A percentile compares a stretch with the other conserved stretches of the same genome.
These are phyloP conservation scores for Hystrix brachyura DNA, from an alignment of 2,113 vertebrate species.

Conservation along the genomic window DNA sequence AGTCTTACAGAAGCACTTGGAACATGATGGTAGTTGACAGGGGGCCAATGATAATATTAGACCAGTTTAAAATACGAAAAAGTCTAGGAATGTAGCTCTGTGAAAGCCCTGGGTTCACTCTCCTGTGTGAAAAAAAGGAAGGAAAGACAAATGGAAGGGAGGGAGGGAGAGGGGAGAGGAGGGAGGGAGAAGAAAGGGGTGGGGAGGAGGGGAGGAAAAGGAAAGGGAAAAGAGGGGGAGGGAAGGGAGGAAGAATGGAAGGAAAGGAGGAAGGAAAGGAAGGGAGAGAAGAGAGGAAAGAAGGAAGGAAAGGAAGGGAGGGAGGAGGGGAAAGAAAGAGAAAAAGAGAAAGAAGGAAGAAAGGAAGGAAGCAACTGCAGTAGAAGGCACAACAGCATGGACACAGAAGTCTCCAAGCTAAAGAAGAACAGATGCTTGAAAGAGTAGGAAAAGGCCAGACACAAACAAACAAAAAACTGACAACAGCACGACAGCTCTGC, in stretches of 20 bases:
- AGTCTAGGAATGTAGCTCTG: neutral
- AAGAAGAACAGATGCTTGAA: neutral
- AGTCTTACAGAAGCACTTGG: neutral
- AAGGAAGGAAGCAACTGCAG: neutral
- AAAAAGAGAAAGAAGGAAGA: neutral
- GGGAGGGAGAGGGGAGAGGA: neutral
- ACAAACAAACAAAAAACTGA: neutral
- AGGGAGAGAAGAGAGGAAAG: too few species aligned
- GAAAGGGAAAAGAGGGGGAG: neutral
- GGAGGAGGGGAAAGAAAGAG: neutral
- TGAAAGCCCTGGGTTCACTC: neutral
- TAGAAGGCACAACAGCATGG: accelerated
- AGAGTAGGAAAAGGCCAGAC: neutral
- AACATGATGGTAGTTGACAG: accelerated
- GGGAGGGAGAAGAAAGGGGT: neutral
- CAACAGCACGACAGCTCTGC: neutral
- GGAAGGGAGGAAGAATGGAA: neutral
- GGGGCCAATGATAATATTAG: neutral
- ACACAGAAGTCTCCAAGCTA: neutral
- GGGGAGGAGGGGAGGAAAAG: neutral
- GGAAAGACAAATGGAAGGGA: neutral
- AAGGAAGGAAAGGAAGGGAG: too few species aligned
- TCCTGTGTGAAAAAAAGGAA: neutral
- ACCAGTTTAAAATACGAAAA: neutral
- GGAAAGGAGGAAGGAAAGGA: neutral